Evolutionary conservation across 2,797 vertebrate genomes (phyloP).

Genomic region (Sebastes taczanowskii): DNA sequence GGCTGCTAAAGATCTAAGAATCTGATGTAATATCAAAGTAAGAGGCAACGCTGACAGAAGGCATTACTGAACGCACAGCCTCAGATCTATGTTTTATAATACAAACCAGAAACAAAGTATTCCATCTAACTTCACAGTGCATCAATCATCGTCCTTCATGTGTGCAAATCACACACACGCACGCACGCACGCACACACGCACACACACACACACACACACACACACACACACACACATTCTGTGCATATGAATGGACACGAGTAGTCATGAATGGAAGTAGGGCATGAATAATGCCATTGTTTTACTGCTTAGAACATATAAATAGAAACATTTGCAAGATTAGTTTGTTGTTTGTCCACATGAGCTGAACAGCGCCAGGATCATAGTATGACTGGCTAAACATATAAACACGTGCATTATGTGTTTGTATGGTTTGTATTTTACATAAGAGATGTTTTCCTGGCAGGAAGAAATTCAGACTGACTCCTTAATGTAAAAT

Average conservation of each 20-base stretch:
- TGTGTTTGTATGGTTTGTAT: neutral
- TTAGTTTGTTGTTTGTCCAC: neutral
- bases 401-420: neutral
- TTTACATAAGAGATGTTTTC: neutral
- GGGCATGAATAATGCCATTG: constrained; percentile 19
- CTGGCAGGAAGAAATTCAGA: neutral
- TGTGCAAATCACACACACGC: neutral
- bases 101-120: constrained; percentile 31
- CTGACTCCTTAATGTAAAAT: neutral
- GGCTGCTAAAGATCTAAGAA: constrained; percentile 53
- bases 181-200: too few species aligned
- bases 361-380: neutral
- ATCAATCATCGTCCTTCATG: neutral
- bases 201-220: neutral
- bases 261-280: neutral
- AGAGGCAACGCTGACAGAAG: constrained; percentile 41
- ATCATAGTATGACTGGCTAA: neutral
- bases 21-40: constrained; percentile 58
- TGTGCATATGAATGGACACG: neutral
- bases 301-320: neutral
- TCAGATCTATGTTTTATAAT: constrained; percentile 45
- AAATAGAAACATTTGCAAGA: constrained; percentile 3
- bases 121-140: constrained; percentile 8
- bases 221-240: neutral
- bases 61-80: neutral